Base-by-base conservation (phyloP, 1,140 invertebrate species). In the Periplaneta americana region DNA sequence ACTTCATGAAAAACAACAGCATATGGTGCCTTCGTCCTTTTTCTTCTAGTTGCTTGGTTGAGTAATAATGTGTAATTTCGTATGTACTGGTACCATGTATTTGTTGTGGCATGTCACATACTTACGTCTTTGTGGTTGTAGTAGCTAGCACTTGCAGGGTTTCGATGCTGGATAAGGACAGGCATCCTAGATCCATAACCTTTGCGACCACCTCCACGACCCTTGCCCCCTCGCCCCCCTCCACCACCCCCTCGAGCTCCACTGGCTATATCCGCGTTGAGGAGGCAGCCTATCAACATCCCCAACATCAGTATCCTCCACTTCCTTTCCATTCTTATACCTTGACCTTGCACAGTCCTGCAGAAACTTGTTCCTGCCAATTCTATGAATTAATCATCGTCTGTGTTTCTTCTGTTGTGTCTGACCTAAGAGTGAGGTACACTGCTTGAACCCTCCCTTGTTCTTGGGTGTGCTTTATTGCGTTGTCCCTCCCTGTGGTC, bases 61-160 rank as follows among this genome's bases (percentile, higher is more conserved):
- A n/a, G n/a, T n/a, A n/a, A n/a, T n/a, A n/a, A n/a, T n/a, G n/a
- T n/a, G n/a, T n/a, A n/a, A n/a, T n/a, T n/a, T n/a, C n/a, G n/a
- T n/a, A n/a, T n/a, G n/a, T n/a, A n/a, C n/a, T n/a, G 15, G 48
- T 57, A n/a, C n/a, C 15, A n/a, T 57, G 48, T 57, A n/a, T 57
- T 57, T 57, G 48, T 57, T n/a, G n/a, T n/a, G n/a, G n/a, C n/a
- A n/a, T n/a, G n/a, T n/a, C n/a, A 13, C 32, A 31, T 34, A 90
- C 91, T 91, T 87, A 94, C 93, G 85, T 94, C 93, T 88, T 94
- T 93, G 84, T 95, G 91, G 83, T 93, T 92, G 83, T 94, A 95
- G 86, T 94, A 95, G 85, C 89, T 91, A 22, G 90, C 89, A 31
- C 92, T 91, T 78, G 92, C 92, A 35, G 91, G 91, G 85, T 92